phyloP scores from a whole-genome alignment of 2,113 vertebrate genomes.

The Hemiprocne comata region DNA sequence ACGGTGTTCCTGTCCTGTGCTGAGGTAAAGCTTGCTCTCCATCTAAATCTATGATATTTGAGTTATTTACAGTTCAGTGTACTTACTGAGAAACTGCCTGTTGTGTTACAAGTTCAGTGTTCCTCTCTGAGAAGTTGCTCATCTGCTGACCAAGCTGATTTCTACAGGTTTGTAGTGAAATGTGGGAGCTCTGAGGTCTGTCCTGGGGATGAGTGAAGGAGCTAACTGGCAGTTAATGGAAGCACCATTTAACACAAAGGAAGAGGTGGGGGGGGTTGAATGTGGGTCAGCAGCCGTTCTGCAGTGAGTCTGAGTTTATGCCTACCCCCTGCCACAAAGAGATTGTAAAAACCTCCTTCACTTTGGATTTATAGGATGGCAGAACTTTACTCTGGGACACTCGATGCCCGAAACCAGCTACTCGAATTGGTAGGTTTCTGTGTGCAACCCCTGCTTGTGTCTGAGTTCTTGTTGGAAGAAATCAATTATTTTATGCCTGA shows the following conservation, averaged over 20 bases:
- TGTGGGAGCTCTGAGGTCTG: background rate
- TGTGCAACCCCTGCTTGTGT: background rate
- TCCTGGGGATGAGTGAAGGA: background rate
- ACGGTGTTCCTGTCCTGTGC: constrained; percentile 91
- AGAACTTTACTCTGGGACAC: constrained; percentile 93
- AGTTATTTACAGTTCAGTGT: background rate
- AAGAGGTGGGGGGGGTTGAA: background rate
- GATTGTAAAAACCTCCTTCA: background rate
- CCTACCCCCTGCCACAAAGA: too few relatives aligned
- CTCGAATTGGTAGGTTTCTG: constrained; percentile 83
- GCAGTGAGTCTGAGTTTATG: too few relatives aligned
- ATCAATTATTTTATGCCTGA: background rate
- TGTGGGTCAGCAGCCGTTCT: background rate
- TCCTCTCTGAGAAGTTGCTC: background rate
- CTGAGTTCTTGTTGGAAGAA: background rate
- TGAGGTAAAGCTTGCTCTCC: constrained; percentile 78
- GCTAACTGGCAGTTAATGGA: background rate
- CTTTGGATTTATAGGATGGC: constrained; percentile 80
- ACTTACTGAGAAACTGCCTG: background rate
- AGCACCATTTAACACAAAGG: background rate
- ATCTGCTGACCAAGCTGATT: background rate
- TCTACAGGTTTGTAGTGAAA: background rate
- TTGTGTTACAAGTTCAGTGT: background rate
- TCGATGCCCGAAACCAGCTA: constrained; percentile 92
- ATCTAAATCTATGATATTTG: background rate